Evolutionary conservation across 2,888 invertebrate genomes (phyloP).

Genomic region (Odontocolon sp.): DNA sequence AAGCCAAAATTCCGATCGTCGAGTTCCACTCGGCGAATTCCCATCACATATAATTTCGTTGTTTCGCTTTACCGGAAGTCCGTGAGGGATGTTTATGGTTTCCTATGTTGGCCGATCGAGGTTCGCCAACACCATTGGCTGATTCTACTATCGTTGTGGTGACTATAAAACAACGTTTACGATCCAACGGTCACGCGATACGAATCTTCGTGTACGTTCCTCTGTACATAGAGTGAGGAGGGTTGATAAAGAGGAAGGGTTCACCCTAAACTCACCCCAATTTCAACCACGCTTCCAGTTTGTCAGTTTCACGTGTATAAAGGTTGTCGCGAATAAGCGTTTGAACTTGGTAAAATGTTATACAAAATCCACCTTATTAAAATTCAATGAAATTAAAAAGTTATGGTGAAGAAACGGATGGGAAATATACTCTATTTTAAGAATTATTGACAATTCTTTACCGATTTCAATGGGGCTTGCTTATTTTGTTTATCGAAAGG

Average conservation of each 20-base stretch:
- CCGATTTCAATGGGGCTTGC: no score
- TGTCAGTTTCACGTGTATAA: conserved; percentile 2
- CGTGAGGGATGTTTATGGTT: conserved; percentile 60
- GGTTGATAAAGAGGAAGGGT: conserved; percentile 14
- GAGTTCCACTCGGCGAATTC: neutral
- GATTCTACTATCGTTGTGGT: conserved; percentile 1
- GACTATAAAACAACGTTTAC: conserved; percentile 61
- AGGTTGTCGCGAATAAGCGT: neutral
- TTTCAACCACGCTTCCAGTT: conserved; percentile 7
- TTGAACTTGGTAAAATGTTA: neutral
- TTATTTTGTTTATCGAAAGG: no score
- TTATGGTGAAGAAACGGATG: no score
- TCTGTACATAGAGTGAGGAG: conserved; percentile 18
- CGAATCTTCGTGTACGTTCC: conserved; percentile 38
- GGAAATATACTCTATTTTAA: no score
- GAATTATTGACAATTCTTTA: no score
- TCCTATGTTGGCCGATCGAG: conserved; percentile 58
- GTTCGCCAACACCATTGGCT: conserved; percentile 16
- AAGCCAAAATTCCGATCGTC: conserved; percentile 8
- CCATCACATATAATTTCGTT: conserved; percentile 51
- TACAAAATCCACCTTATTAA: no score
- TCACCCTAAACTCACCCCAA: conserved; percentile 3
- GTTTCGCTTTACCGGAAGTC: conserved; percentile 50
- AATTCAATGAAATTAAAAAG: no score
- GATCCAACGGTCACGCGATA: conserved; percentile 51